Evolutionary conservation across 2,888 invertebrate species (phyloP), one percentile per base, ranked within the genome.

Genomic region (Rhingia rostrata): DNA sequence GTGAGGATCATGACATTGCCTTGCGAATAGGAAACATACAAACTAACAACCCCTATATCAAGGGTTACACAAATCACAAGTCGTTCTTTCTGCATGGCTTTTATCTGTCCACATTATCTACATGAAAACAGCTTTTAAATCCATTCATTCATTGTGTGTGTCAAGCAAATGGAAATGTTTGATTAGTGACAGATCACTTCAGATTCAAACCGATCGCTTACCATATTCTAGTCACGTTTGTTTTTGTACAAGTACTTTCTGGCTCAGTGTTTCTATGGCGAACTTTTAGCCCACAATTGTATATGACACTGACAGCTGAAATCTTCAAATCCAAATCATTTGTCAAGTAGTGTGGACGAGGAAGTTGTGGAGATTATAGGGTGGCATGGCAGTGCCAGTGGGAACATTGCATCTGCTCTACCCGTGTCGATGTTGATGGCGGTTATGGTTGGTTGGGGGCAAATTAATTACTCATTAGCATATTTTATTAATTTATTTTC

Each of bases 401-500:
- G 45, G 22, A 22, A 22, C 37, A 41, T 10, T 63, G 47, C 14
- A 5, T 39, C 22, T 47, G 37, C 12, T 32, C 37, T 47, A 22
- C 22, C 22, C 22, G 2, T 22, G 47, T 45, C 67, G 22, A 67
- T 56, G 54, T 58, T 49, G 47, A 60, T 78, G 72, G 53, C 47
- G 78, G 82, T 73, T 78, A 78, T 67, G 79, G 69, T 74, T 67
- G 69, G 74, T 60, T 84, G 83, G 64, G 63, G 74, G 41, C 58
- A 60, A 79, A 69, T 70, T 84, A 79, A 84, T 84, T 69, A 79
- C 73, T 74, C 73, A 84, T 84, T 79, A 84, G 69, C 83, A 84
- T 84, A 79, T 67, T 79, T 64, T 79, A 74, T 74, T 74, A 84
- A 79, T 79, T 84, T 79, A 74, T 84, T 79, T 69, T 74, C 73